Evolutionary conservation across 2,113 vertebrate genomes (phyloP).

Genomic region (Sapayoa aenigma): DNA sequence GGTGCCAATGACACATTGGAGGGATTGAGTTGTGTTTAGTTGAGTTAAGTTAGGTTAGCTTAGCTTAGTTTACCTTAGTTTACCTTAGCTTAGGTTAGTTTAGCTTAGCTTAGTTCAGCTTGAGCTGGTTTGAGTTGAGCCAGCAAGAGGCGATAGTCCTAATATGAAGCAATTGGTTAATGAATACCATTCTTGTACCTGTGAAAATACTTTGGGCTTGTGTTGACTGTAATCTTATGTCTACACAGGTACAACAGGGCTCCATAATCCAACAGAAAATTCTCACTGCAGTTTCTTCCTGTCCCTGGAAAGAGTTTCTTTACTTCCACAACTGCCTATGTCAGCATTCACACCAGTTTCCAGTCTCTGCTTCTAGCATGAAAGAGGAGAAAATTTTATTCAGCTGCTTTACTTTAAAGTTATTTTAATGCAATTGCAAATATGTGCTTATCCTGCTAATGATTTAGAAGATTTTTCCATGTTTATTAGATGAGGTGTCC

Average conservation of each 20-base stretch:
- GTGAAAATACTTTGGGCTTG: background rate
- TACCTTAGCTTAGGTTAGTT: rapidly evolving
- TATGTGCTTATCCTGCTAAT: background rate
- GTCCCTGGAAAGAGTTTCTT: background rate
- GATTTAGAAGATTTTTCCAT: background rate
- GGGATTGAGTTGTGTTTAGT: background rate
- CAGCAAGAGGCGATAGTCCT: background rate
- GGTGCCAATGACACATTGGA: background rate
- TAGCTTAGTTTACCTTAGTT: background rate
- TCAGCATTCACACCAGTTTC: background rate
- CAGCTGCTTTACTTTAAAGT: background rate
- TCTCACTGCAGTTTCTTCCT: background rate
- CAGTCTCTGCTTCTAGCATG: background rate
- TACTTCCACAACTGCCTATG: background rate
- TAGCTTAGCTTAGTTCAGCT: background rate
- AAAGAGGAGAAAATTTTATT: background rate
- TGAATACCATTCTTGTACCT: background rate
- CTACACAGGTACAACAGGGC: background rate
- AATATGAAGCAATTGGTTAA: background rate
- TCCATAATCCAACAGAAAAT: background rate
- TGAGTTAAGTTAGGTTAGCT: background rate
- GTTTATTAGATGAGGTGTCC: background rate
- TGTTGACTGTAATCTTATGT: background rate
- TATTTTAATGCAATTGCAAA: background rate
- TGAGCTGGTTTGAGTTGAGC: background rate